A percentile compares a stretch with the other conserved stretches of the same genome.
Conservation (phyloP, 1,140 invertebrate species). For the Zaprionus capensis region DNA sequence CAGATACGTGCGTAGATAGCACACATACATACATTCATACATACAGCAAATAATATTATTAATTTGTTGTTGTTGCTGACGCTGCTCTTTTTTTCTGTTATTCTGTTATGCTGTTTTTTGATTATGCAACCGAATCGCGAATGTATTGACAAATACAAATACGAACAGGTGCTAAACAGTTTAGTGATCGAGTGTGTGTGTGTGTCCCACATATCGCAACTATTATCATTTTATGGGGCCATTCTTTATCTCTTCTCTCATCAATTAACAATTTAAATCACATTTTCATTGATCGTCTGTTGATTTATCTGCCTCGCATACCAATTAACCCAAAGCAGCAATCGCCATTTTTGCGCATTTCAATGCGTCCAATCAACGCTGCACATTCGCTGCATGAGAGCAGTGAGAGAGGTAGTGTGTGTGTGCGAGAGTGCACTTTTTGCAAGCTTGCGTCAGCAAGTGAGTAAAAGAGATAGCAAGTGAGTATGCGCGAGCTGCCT, state of each 20-base stretch:
- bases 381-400: slow-evolving; percentile 26
- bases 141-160: slow-evolving; percentile 9
- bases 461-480: neutral
- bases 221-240: slow-evolving; percentile 17
- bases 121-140: slow-evolving; percentile 46
- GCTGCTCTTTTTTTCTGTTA: slow-evolving; percentile 45
- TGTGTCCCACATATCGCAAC: slow-evolving; percentile 14
- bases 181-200: neutral
- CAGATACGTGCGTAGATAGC: slow-evolving; percentile 76
- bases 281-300: slow-evolving; percentile 8
- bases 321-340: slow-evolving; percentile 21
- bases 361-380: slow-evolving; percentile 36
- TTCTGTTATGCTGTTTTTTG: slow-evolving; percentile 30
- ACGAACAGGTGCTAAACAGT: slow-evolving; percentile 39
- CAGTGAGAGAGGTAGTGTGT: neutral
- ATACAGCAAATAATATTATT: slow-evolving; percentile 20
- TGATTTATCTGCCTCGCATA: slow-evolving; percentile 27
- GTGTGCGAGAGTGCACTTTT: slow-evolving; percentile 25
- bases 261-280: slow-evolving; percentile 43
- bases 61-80: slow-evolving; percentile 52
- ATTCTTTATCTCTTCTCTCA: slow-evolving; percentile 20
- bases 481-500: neutral
- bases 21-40: slow-evolving; percentile 13
- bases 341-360: slow-evolving; percentile 51
- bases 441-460: slow-evolving; percentile 4